Conservation (phyloP, 2,888 invertebrate species). For the Litoditis marina region DNA sequence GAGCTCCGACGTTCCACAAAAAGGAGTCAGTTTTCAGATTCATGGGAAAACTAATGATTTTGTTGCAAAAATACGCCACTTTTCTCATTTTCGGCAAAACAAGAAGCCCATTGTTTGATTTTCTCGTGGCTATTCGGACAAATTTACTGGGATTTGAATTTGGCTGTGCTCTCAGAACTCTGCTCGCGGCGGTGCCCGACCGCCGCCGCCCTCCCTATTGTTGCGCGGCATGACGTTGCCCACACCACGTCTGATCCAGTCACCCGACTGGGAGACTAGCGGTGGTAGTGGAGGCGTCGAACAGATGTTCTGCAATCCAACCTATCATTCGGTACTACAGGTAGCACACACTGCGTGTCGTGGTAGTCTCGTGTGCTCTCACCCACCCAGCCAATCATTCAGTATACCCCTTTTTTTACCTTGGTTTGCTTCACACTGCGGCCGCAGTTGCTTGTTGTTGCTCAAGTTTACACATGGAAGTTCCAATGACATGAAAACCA, state of each 20-base stretch:
- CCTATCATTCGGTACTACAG: slow-evolving; percentile 36
- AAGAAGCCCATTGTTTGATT: too few species aligned
- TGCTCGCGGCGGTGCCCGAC: slow-evolving; percentile 19
- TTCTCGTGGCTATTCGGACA: too few species aligned
- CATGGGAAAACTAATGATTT: too few species aligned
- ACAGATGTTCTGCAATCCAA: slow-evolving; percentile 25
- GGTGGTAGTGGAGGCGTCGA: too few species aligned
- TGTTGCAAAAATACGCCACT: too few species aligned
- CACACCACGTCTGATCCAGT: slow-evolving; percentile 27
- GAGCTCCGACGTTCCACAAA: too few species aligned
- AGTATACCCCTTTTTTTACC: neutral
- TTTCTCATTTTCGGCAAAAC: too few species aligned
- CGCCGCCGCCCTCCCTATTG: slow-evolving; percentile 13
- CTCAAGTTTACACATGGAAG: too few species aligned
- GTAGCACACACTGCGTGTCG: slow-evolving; percentile 20
- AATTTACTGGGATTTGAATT: too few species aligned
- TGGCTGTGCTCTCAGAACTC: neutral
- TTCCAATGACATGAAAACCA: too few species aligned
- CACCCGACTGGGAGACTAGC: slow-evolving; percentile 23
- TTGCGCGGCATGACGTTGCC: slow-evolving; percentile 26
- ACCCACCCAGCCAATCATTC: neutral
- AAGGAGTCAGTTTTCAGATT: too few species aligned
- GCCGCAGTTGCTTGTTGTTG: too few species aligned
- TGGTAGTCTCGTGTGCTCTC: neutral
- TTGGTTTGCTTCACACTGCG: neutral